phyloP scores from a whole-genome alignment of 2,888 invertebrate genomes.

The Dendrolimus pini region DNA sequence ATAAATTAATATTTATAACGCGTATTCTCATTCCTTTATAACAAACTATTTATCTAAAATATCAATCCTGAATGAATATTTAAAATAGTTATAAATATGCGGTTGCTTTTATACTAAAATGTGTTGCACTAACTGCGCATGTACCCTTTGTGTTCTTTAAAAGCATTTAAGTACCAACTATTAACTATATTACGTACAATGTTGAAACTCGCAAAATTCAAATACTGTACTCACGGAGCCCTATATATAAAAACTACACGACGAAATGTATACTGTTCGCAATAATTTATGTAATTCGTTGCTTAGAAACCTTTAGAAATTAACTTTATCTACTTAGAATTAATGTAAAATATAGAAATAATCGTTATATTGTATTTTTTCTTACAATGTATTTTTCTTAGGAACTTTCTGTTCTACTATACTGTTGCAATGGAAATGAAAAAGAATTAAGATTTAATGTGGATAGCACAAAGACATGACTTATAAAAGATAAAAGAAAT shows the following conservation, averaged over 20 bases:
- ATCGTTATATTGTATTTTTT: slow-evolving; percentile 37
- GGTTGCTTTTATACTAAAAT: too few relatives aligned
- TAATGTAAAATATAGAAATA: slow-evolving; percentile 52
- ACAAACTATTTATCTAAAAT: too few relatives aligned
- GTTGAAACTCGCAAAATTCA: slow-evolving; percentile 1
- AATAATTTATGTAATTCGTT: slow-evolving; percentile 63
- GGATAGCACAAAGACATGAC: too few relatives aligned
- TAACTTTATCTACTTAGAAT: slow-evolving; percentile 52
- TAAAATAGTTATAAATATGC: too few relatives aligned
- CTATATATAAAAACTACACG: slow-evolving; percentile 19
- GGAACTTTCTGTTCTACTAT: slow-evolving; percentile 68
- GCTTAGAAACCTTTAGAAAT: slow-evolving; percentile 67
- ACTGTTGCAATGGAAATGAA: slow-evolving; percentile 24
- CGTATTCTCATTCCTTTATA: too few relatives aligned
- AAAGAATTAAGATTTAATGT: neutral
- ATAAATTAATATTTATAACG: too few relatives aligned
- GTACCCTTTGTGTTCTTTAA: too few relatives aligned
- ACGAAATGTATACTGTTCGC: slow-evolving; percentile 30
- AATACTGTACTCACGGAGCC: slow-evolving; percentile 17
- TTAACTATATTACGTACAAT: neutral
- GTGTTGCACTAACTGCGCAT: too few relatives aligned
- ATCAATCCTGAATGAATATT: too few relatives aligned
- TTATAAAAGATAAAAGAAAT: neutral
- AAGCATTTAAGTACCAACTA: neutral
- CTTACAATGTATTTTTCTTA: slow-evolving; percentile 57